These are phyloP conservation scores for Eupristina koningsbergeri DNA, from an alignment of 1,140 invertebrate species.

Conservation along the genomic window DNA sequence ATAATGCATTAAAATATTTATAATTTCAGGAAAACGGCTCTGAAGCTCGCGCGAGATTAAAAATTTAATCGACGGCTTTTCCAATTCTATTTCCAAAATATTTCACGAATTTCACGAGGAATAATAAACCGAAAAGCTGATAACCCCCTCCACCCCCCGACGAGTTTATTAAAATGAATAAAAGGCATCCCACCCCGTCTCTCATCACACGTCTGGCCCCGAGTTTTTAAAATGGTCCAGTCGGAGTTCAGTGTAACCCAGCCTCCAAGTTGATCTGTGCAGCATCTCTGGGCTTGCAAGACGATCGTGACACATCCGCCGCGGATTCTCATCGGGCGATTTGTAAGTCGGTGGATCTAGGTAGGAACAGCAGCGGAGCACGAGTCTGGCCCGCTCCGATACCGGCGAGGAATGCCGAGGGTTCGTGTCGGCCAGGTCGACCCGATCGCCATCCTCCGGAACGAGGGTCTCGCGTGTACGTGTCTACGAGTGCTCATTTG, in stretches of 20 bases:
- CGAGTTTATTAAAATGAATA: too few relatives aligned
- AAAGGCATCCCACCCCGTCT: background rate
- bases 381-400: slow-evolving; percentile 51
- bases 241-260: too few relatives aligned
- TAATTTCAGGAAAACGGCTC: background rate
- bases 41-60: background rate
- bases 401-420: slow-evolving; percentile 51
- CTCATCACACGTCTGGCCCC: too few relatives aligned
- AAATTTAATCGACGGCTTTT: too few relatives aligned
- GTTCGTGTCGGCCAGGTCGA: slow-evolving; percentile 28
- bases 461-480: background rate
- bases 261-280: background rate
- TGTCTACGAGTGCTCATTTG: background rate
- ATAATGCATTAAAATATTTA: slow-evolving; percentile 1
- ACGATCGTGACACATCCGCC: background rate
- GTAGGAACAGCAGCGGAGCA: slow-evolving; percentile 40
- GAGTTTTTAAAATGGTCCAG: too few relatives aligned
- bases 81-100: too few relatives aligned
- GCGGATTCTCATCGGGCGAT: slow-evolving; percentile 56
- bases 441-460: background rate
- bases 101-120: too few relatives aligned
- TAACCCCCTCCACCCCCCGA: too few relatives aligned
- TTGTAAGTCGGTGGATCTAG: slow-evolving; percentile 51
- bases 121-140: too few relatives aligned
- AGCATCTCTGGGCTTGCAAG: background rate